A percentile compares a stretch with the other conserved stretches of the same genome.
These are phyloP conservation scores for Parapristionchus giblindavisi DNA, from an alignment of 2,888 invertebrate species.

Conservation along the genomic window DNA sequence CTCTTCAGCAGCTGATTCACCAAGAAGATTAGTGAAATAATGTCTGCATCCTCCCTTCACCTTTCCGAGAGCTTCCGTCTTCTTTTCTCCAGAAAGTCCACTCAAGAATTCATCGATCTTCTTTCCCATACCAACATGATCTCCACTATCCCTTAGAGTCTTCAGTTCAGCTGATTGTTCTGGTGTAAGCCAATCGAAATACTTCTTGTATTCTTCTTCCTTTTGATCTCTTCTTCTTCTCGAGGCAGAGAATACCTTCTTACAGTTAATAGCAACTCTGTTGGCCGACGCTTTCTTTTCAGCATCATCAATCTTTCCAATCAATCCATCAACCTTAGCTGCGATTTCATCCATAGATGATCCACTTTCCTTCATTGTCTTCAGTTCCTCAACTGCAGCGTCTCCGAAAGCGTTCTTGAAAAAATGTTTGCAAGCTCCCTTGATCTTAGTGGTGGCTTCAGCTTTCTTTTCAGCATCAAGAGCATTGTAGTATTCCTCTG, in stretches of 20 bases:
- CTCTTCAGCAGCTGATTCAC: slow-evolving; percentile 49
- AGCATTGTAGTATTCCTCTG: slow-evolving; percentile 41
- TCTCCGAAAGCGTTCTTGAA: slow-evolving; percentile 52
- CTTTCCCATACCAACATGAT: neutral
- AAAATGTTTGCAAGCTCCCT: slow-evolving; percentile 49
- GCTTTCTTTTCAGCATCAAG: slow-evolving; percentile 39
- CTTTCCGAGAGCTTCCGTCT: slow-evolving; percentile 43
- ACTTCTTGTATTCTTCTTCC: slow-evolving; percentile 11
- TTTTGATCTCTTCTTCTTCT: slow-evolving; percentile 34
- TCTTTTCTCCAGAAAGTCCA: slow-evolving; percentile 42
- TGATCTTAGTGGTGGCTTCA: slow-evolving; percentile 41
- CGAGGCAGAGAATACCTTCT: slow-evolving; percentile 38
- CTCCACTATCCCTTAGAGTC: slow-evolving; percentile 25
- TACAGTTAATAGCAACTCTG: slow-evolving; percentile 34
- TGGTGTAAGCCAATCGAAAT: slow-evolving; percentile 27
- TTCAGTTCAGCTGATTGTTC: slow-evolving; percentile 36
- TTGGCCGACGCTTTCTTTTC: neutral
- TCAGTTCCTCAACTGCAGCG: slow-evolving; percentile 49
- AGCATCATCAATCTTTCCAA: neutral
- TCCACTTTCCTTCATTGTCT: slow-evolving; percentile 54
- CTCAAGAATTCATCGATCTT: slow-evolving; percentile 25
- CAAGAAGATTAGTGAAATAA: slow-evolving; percentile 44
- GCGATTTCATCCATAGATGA: slow-evolving; percentile 36
- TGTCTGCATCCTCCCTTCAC: slow-evolving; percentile 36
- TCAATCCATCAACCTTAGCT: neutral